A percentile compares a stretch with the other conserved stretches of the same genome.
phyloP scores from a whole-genome alignment of 2,113 vertebrate species.

The Lonchura striata region DNA sequence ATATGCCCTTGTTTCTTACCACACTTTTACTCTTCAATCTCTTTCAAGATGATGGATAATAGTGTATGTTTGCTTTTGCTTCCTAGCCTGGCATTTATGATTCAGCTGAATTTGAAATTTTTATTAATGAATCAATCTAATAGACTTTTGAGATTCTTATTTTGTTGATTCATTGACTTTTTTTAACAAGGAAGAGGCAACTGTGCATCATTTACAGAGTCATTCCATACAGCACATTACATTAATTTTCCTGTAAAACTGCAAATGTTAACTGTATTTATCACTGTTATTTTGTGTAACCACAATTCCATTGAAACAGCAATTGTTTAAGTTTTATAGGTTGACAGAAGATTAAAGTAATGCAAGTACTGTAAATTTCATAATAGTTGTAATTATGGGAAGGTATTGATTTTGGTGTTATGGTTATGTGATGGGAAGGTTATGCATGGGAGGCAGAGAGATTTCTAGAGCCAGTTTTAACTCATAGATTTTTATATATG shows the following conservation, averaged over 20 bases:
- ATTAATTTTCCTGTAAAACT: slow-evolving; percentile 35
- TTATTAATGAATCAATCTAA: slow-evolving; percentile 32
- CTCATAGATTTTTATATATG: background rate
- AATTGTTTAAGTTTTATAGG: slow-evolving; percentile 45
- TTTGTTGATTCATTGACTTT: slow-evolving; percentile 34
- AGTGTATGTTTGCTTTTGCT: background rate
- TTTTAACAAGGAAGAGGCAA: background rate
- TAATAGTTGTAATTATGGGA: slow-evolving; percentile 67
- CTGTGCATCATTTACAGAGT: background rate
- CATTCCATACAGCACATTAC: background rate
- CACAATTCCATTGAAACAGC: slow-evolving; percentile 36
- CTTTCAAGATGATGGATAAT: slow-evolving; percentile 41
- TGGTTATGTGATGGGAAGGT: background rate
- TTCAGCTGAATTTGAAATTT: slow-evolving; percentile 53
- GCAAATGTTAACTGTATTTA: background rate
- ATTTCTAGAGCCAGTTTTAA: slow-evolving; percentile 43
- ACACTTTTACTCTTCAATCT: background rate
- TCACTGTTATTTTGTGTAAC: slow-evolving; percentile 2
- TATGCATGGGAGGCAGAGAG: background rate
- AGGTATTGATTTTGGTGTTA: slow-evolving; percentile 49
- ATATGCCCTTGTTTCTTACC: background rate
- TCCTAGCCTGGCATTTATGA: background rate
- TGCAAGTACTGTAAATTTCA: slow-evolving; percentile 42
- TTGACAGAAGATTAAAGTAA: slow-evolving; percentile 54
- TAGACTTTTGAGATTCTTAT: slow-evolving; percentile 11